Conservation (phyloP, 2,113 vertebrate species). For the Phylloscopus whistleri region DNA sequence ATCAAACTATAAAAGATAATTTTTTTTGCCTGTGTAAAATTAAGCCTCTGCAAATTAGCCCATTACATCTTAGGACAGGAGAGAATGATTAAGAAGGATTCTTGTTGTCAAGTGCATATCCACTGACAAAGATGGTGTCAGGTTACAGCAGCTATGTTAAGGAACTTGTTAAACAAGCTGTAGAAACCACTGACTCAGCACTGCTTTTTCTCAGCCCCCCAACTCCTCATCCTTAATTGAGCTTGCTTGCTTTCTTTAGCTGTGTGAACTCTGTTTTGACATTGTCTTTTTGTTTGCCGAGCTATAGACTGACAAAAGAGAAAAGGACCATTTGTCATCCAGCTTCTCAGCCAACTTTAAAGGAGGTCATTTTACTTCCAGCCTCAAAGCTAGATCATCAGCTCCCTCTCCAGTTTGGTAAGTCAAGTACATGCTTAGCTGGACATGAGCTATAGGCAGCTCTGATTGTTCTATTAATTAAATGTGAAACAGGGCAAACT, state of each 20-base stretch:
- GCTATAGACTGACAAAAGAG: slow-evolving; percentile 75
- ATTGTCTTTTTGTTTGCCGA: slow-evolving; percentile 57
- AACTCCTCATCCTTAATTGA: not conserved
- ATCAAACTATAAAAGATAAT: not conserved
- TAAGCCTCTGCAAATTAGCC: not conserved
- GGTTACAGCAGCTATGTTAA: not conserved
- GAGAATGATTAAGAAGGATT: not conserved
- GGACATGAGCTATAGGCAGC: not conserved
- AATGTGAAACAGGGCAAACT: not conserved
- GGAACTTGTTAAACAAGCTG: not conserved
- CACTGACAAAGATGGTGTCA: not conserved
- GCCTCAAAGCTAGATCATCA: slow-evolving; percentile 76
- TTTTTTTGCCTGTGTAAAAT: not conserved
- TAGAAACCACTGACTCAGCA: not conserved
- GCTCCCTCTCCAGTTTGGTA: slow-evolving; percentile 86
- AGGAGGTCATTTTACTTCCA: slow-evolving; percentile 76
- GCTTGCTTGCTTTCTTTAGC: not conserved
- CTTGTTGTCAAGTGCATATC: not conserved
- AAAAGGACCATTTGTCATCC: slow-evolving; percentile 80
- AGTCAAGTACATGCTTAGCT: not conserved
- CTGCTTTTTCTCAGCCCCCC: not conserved
- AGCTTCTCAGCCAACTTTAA: slow-evolving; percentile 76
- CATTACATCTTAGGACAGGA: not conserved
- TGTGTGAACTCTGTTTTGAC: slow-evolving; percentile 13
- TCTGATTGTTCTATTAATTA: not conserved